A percentile compares a stretch with the other conserved stretches of the same genome.
Conservation (phyloP, 2,888 invertebrate genomes). For the Papilio gigon region DNA sequence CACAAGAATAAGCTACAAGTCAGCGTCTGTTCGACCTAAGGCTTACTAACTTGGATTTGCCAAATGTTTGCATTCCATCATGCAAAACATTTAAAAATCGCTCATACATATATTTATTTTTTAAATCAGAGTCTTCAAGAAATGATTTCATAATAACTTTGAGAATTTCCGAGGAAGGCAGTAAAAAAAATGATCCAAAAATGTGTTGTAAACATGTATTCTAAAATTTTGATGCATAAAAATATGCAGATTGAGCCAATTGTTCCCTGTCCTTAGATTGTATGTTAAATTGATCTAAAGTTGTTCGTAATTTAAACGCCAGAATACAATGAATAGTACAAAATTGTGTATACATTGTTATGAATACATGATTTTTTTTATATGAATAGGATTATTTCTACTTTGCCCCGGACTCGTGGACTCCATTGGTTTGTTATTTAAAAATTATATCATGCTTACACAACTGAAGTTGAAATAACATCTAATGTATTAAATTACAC, state of each 20-base stretch:
- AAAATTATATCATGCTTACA: not conserved
- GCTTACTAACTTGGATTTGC: no score
- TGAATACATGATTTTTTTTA: no score
- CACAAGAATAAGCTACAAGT: no score
- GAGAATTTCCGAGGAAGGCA: not conserved
- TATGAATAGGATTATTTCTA: not conserved
- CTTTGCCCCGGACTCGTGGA: not conserved
- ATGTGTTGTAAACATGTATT: conserved; percentile 18
- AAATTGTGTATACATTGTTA: not conserved
- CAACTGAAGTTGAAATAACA: not conserved
- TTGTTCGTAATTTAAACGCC: not conserved
- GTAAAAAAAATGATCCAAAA: not conserved
- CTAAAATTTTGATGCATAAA: conserved; percentile 36
- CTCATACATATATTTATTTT: no score
- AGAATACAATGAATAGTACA: not conserved
- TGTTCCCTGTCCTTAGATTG: conserved; percentile 28
- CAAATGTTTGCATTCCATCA: no score
- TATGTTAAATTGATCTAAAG: not conserved
- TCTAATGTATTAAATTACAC: not conserved
- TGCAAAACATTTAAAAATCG: no score
- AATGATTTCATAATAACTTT: no score
- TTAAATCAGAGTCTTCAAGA: no score
- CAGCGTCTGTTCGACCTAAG: no score
- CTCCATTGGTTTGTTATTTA: not conserved
- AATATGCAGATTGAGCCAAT: conserved; percentile 33